Base-by-base conservation (phyloP, 92 coral and sea anemone genomes). In the Muricea muricata region DNA sequence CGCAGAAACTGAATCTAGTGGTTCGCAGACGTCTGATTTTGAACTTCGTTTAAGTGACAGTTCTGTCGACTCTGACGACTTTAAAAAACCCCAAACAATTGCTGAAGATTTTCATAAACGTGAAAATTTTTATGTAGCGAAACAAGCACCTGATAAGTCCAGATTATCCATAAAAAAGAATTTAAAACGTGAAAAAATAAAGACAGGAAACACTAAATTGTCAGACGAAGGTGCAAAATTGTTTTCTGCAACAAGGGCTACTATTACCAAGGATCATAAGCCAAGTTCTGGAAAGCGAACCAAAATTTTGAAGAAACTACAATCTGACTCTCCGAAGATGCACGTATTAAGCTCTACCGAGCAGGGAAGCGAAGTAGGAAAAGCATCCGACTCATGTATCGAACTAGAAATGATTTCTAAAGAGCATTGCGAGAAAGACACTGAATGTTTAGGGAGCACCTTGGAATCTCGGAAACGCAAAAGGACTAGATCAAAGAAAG, bases 41-140 rank as follows among this genome's bases (percentile, higher is more conserved):
- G 83, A 78, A 40, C 83, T 78, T 40, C 83, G 52, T 33, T 39
- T 78, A 30, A 78, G 83, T 39, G 70, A 78, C 29, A 78, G 71
- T 57, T 78, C 71, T 6, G 58, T 52, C 37, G 83, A 78, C 37
- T 31, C 9, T 78, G 34, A 29, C 15, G 83, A 78, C 35, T 78
- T 56, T 34, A 78, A 21, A 57, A 55, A 57, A 28, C 18, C 58
- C 37, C 37, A 21, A 1, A 56, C 26, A 32, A 34, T 33, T 56
- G 15, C 52, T 3, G 39, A 13, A 24, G 46, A 9, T 17, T 0
- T 2, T 75, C 42, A 6, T 3, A 75, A 75, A 46, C 65, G 13
- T 31, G 80, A 50, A 50, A 75, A 24, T 47, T 75, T 57, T 15
- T 34, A 47, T 34, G 54, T 37, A 0, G 40, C 57, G 4, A 35